phyloP scores from a whole-genome alignment of 1,140 invertebrate species.

The Aphidius gifuensis region DNA sequence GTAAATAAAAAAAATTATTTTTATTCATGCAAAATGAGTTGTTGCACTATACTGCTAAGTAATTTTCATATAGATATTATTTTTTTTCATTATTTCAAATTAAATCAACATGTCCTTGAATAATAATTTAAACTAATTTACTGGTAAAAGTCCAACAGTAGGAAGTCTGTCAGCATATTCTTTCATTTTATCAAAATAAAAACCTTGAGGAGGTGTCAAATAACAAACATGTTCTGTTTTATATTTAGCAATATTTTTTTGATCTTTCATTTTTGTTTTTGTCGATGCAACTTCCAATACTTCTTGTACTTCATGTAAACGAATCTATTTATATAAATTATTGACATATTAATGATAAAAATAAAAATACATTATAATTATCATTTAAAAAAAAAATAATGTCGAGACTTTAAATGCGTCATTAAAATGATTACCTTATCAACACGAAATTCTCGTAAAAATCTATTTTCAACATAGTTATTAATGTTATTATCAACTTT shows the following conservation, averaged over 20 bases:
- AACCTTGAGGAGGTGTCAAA: constrained; percentile 20
- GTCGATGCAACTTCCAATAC: constrained; percentile 22
- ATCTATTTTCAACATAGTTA: constrained; percentile 5
- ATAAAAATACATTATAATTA: constrained; percentile 1
- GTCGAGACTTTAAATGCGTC: not conserved
- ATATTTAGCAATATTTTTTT: constrained; percentile 19
- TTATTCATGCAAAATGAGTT: no score
- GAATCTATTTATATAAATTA: constrained; percentile 22
- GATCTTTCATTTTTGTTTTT: constrained; percentile 22
- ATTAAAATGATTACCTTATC: constrained; percentile 20
- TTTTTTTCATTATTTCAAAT: not conserved
- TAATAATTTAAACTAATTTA: constrained; percentile 19
- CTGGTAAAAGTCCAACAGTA: constrained; percentile 30
- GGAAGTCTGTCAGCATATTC: constrained; percentile 32
- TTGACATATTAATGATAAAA: constrained; percentile 14
- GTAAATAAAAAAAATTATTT: no score
- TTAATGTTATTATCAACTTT: not conserved
- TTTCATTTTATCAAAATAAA: constrained; percentile 34
- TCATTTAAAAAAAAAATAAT: not conserved
- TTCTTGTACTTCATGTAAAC: constrained; percentile 21
- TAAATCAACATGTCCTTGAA: not conserved
- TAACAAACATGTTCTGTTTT: constrained; percentile 19
- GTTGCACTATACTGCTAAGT: no score
- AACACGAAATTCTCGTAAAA: constrained; percentile 15
- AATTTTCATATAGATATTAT: not conserved